Evolutionary conservation across 2,797 vertebrate genomes (phyloP).

Genomic region (Mionectes olivaceus): DNA sequence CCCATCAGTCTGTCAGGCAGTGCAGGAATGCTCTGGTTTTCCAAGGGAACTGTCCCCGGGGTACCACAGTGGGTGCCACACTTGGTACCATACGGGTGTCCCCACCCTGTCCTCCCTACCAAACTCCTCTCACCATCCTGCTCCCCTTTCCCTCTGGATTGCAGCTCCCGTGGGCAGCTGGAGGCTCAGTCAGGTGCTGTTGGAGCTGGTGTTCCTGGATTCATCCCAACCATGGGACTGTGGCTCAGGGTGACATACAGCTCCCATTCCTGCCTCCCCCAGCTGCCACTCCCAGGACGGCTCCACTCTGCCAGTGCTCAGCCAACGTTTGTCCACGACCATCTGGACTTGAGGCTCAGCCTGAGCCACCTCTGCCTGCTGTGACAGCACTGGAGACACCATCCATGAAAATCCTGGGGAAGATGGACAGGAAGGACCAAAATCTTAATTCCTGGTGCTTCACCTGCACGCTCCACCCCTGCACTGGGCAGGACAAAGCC

Average conservation of each 20-base stretch:
- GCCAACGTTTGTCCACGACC: not conserved
- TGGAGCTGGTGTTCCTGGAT: not conserved
- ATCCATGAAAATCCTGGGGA: not conserved
- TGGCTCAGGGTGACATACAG: not conserved
- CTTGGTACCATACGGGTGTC: not conserved
- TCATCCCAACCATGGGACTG: not conserved
- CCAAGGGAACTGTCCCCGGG: not conserved
- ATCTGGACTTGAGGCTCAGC: not conserved
- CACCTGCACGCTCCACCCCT: no score
- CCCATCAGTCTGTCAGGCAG: not conserved
- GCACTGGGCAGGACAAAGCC: not conserved
- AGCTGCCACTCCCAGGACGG: not conserved
- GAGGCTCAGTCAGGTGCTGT: not conserved
- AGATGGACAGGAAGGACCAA: not conserved
- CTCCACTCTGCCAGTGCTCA: not conserved
- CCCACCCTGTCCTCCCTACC: not conserved
- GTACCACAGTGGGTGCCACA: not conserved
- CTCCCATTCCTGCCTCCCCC: not conserved
- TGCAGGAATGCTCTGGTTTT: not conserved
- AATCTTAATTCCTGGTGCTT: not conserved
- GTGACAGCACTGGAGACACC: no score
- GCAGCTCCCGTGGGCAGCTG: fast-evolving
- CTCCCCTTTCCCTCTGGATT: not conserved
- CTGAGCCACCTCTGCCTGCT: not conserved
- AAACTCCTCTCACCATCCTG: not conserved